These are phyloP conservation scores for Rhabdomys dilectus DNA, from an alignment of 2,113 vertebrate species.

Conservation along the genomic window DNA sequence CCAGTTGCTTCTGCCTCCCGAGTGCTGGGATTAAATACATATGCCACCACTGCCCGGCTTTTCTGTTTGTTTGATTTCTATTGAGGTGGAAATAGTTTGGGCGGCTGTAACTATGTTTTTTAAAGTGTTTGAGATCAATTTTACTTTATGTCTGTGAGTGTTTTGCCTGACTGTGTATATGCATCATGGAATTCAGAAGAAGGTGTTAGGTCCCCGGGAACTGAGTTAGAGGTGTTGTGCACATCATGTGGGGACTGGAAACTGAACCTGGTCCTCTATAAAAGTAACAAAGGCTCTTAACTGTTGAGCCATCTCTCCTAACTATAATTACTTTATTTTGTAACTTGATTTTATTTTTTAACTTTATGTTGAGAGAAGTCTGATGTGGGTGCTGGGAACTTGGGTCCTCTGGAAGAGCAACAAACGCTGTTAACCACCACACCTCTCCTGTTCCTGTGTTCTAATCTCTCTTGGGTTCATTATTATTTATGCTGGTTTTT, in stretches of 20 bases:
- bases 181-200: background rate
- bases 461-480: background rate
- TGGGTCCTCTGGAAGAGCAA: background rate
- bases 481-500: background rate
- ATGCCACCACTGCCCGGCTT: background rate
- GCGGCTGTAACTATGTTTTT: conserved; percentile 40
- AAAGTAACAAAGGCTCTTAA: background rate
- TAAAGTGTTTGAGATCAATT: background rate
- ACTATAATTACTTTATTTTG: background rate
- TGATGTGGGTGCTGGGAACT: background rate
- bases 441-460: background rate
- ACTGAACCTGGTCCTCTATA: background rate
- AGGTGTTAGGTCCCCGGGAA: background rate
- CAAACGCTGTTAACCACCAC: background rate
- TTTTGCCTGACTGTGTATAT: background rate
- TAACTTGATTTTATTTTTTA: background rate
- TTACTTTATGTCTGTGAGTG: background rate
- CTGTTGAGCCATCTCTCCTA: background rate
- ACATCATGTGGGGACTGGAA: background rate
- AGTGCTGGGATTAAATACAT: background rate
- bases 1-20: background rate
- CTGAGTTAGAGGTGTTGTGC: background rate
- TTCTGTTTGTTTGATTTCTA: background rate
- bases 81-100: background rate
- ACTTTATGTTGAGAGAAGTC: background rate